Conservation (phyloP, 2,888 invertebrate genomes). For the Geophilus truncorum region DNA sequence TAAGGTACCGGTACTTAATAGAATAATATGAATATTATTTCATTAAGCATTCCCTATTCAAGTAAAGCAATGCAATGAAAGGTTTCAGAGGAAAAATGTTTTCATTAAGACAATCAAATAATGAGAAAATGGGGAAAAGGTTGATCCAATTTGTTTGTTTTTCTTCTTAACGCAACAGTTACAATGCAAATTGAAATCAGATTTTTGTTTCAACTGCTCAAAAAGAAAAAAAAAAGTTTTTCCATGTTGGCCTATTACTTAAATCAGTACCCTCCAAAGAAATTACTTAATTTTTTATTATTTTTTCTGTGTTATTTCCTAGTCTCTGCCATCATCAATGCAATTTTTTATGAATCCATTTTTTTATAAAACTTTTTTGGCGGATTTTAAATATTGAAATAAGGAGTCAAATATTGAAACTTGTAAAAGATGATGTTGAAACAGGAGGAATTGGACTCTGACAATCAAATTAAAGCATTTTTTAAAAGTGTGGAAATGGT, state of each 20-base stretch:
- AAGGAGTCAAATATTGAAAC: too few species aligned
- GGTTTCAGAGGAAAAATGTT: not conserved
- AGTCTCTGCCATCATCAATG: not conserved
- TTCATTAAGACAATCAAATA: not conserved
- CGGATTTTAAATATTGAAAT: not conserved
- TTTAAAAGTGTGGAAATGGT: too few species aligned
- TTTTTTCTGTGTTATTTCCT: not conserved
- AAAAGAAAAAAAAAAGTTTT: not conserved
- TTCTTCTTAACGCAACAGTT: not conserved
- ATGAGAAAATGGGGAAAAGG: not conserved
- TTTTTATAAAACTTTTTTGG: not conserved
- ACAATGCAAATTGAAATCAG: not conserved
- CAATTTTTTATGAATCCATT: not conserved
- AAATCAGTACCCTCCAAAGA: not conserved
- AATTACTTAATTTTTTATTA: not conserved
- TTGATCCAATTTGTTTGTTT: not conserved
- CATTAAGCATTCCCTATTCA: not conserved
- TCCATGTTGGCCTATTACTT: not conserved
- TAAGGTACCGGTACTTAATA: too few species aligned
- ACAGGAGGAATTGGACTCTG: not conserved
- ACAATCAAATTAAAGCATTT: not conserved
- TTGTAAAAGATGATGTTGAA: not conserved
- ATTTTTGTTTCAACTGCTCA: not conserved
- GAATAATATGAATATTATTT: too few species aligned
- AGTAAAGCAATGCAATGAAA: not conserved